These are phyloP conservation scores for Noctua fimbriata DNA, from an alignment of 2,888 invertebrate species.

Conservation along the genomic window DNA sequence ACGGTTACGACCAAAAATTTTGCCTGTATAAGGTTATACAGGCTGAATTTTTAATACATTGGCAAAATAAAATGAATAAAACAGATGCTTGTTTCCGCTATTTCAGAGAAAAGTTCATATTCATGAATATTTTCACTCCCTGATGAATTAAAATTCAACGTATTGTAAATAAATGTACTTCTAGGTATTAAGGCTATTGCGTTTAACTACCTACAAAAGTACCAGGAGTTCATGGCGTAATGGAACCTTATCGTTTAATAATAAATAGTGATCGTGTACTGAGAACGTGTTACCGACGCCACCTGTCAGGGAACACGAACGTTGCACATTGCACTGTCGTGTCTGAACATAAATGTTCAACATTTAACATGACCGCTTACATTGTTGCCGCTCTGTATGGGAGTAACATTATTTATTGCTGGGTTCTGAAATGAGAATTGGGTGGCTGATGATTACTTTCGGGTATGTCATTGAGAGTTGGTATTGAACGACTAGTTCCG, in stretches of 20 bases:
- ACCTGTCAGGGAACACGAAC: slow-evolving; percentile 55
- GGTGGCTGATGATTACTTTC: neutral
- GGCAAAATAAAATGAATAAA: slow-evolving; percentile 3
- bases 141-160: slow-evolving; percentile 8
- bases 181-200: neutral
- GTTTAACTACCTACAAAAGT: neutral
- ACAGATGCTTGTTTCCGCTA: neutral
- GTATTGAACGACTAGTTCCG: neutral
- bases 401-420: slow-evolving; percentile 34
- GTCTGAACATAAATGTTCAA: slow-evolving; percentile 44
- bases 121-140: neutral
- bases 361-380: slow-evolving; percentile 47
- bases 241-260: slow-evolving; percentile 48
- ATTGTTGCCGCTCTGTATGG: slow-evolving; percentile 18
- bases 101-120: neutral
- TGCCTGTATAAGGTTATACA: too few relatives aligned
- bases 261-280: slow-evolving; percentile 45
- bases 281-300: slow-evolving; percentile 45
- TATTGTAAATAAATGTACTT: neutral
- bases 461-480: neutral
- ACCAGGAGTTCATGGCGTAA: slow-evolving; percentile 12
- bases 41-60: neutral
- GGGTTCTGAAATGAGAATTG: neutral
- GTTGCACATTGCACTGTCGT: slow-evolving; percentile 51
- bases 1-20: too few relatives aligned